Evolutionary conservation across 1,140 invertebrate genomes (phyloP), one percentile per base, ranked within the genome.

Genomic region (Eumaeus atala): DNA sequence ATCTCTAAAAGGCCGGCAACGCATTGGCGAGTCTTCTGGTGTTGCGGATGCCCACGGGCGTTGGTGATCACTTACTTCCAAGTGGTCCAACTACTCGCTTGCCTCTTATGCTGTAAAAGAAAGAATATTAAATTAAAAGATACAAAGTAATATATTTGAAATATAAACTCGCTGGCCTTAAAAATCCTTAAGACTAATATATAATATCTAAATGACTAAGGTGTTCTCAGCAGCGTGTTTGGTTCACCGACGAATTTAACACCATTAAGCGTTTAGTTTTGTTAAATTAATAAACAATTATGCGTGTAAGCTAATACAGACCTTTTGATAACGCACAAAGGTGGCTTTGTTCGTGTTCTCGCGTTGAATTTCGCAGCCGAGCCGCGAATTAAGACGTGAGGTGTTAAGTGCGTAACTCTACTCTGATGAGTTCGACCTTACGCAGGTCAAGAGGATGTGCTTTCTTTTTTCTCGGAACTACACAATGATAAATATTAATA

Each of bases 251-350:
- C 40, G 40, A 44, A 44, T 16, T 44, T 44, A 44, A 44, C 40
- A 44, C 40, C 40, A 44, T 14, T 6, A 9, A 16, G 17, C 6
- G 38, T 14, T 44, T 14, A 28, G 21, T 28, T 28, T 16, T 40
- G 38, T 53, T 53, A 34, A 53, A 38, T 56, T 56, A 38, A 56
- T 37, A 56, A 56, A 48, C 47, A 48, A 49, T 56, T 48, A 56
- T 8, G 42, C 35, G 38, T 58, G 56, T 65, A 61, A 59, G 62
- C 62, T 61, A 65, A 65, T 65, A 61, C 62, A 61, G 44, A 54
- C 34, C 37, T 47, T 42, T 38, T 56, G 52, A 54, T 28, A 40
- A 33, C 33, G 35, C 9, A 53, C 55, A 48, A 63, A 56, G 48
- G 48, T 11, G 36, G 14, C 49, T 50, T 61, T 64, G 62, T 62